Evolutionary conservation across 2,797 vertebrate species (phyloP).

Genomic region (Alosa sapidissima): DNA sequence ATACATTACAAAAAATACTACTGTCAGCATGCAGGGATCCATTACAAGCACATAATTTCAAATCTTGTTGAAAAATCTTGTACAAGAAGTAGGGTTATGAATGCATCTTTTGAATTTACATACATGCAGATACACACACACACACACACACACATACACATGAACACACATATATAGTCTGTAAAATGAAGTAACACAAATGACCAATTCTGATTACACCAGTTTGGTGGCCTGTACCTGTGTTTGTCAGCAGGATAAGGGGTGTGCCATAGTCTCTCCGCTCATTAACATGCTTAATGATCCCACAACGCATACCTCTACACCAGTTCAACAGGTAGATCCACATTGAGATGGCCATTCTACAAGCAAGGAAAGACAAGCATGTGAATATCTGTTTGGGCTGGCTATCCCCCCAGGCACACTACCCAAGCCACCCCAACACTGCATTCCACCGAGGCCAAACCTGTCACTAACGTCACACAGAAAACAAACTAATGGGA

Average conservation of each 20-base stretch:
- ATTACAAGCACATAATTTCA: not conserved
- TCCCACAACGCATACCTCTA: conserved; percentile 74
- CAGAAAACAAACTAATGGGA: not conserved
- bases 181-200: no score
- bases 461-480: conserved; percentile 14
- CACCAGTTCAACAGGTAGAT: conserved; percentile 87
- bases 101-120: not conserved
- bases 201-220: not conserved
- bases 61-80: not conserved
- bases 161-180: not conserved
- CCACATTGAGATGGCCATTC: conserved; percentile 88
- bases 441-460: not conserved
- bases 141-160: conserved; percentile 32
- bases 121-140: conserved; percentile 45
- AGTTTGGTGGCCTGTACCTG: conserved; percentile 75
- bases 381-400: not conserved
- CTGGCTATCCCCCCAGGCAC: conserved; percentile 2
- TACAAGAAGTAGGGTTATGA: not conserved
- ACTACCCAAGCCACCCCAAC: not conserved
- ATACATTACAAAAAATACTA: not conserved
- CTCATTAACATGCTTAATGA: conserved; percentile 84
- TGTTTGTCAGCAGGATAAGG: conserved; percentile 81
- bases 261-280: conserved; percentile 76
- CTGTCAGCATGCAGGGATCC: not conserved
- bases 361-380: conserved; percentile 48